A percentile compares a stretch with the other conserved stretches of the same genome.
Conservation (phyloP, 2,113 vertebrate species). For the Thamnaconus septentrionalis region DNA sequence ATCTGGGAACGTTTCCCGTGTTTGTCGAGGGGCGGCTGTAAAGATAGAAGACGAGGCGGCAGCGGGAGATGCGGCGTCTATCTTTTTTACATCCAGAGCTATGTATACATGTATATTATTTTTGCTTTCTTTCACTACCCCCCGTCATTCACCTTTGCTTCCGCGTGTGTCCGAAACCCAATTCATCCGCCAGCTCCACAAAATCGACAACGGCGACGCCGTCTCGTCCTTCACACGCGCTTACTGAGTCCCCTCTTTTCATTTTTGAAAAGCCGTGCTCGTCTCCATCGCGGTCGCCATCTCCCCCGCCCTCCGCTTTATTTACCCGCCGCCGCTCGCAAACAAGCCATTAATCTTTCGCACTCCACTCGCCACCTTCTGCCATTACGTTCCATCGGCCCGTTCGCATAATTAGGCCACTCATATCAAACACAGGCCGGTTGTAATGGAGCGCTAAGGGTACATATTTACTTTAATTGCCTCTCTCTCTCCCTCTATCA, state of each 20-base stretch:
- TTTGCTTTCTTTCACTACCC: too few species aligned
- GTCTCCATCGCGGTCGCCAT: slow-evolving; percentile 11
- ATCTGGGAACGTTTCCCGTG: slow-evolving; percentile 30
- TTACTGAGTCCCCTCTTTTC: slow-evolving; percentile 25
- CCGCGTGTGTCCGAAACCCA: background rate
- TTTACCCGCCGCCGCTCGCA: slow-evolving; percentile 29
- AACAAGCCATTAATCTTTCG: slow-evolving; percentile 61
- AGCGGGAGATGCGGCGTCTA: background rate
- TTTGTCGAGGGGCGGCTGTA: slow-evolving; percentile 16
- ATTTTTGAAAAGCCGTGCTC: slow-evolving; percentile 7
- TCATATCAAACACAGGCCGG: slow-evolving; percentile 57
- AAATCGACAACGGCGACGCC: slow-evolving; percentile 12
- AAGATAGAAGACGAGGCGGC: background rate
- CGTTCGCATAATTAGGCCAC: slow-evolving; percentile 67
- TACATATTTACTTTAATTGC: slow-evolving; percentile 72
- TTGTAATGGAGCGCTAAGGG: slow-evolving; percentile 62
- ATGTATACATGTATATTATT: slow-evolving; percentile 22
- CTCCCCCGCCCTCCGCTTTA: slow-evolving; percentile 3
- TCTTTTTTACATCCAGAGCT: slow-evolving; percentile 5
- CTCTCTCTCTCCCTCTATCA: slow-evolving; percentile 45
- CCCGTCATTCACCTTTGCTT: too few species aligned
- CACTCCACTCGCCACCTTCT: slow-evolving; percentile 30
- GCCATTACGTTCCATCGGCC: slow-evolving; percentile 20
- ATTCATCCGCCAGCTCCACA: slow-evolving; percentile 32
- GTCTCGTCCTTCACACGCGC: slow-evolving; percentile 54